phyloP scores from a whole-genome alignment of 1,140 invertebrate genomes.

The Megalonaias nervosa region DNA sequence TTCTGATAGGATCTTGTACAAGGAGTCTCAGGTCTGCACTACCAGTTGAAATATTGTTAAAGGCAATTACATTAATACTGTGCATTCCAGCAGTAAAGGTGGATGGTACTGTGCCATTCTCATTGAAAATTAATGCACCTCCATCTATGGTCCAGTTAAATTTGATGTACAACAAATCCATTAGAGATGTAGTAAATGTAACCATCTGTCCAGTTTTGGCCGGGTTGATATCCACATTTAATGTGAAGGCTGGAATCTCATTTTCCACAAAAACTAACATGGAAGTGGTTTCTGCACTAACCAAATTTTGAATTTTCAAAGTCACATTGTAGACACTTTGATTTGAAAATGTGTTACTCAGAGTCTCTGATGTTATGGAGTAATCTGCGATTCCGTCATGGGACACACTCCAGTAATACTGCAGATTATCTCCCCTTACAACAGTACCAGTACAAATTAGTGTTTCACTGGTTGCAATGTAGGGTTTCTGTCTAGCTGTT shows the following conservation, averaged over 20 bases:
- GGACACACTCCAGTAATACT: slow-evolving; percentile 25
- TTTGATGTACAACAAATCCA: slow-evolving; percentile 14
- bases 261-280: slow-evolving; percentile 26
- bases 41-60: slow-evolving; percentile 43
- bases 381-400: slow-evolving; percentile 6
- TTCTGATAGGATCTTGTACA: slow-evolving; percentile 41
- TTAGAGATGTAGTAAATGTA: slow-evolving; percentile 28
- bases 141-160: slow-evolving; percentile 42
- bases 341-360: slow-evolving; percentile 8
- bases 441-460: slow-evolving; percentile 29
- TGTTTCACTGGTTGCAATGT: slow-evolving; percentile 19
- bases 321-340: slow-evolving; percentile 29
- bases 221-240: slow-evolving; percentile 35
- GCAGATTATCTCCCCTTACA: slow-evolving; percentile 22
- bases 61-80: slow-evolving; percentile 36
- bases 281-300: slow-evolving; percentile 4
- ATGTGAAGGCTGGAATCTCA: slow-evolving; percentile 22
- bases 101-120: slow-evolving; percentile 8
- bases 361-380: slow-evolving; percentile 11
- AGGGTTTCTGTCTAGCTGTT: slow-evolving; percentile 20
- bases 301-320: slow-evolving; percentile 14
- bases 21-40: slow-evolving; percentile 21
- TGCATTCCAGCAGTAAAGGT: slow-evolving; percentile 33
- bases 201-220: slow-evolving; percentile 11
- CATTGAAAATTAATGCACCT: neutral